phyloP scores from a whole-genome alignment of 2,797 vertebrate genomes.

The Rhynchotus rufescens region DNA sequence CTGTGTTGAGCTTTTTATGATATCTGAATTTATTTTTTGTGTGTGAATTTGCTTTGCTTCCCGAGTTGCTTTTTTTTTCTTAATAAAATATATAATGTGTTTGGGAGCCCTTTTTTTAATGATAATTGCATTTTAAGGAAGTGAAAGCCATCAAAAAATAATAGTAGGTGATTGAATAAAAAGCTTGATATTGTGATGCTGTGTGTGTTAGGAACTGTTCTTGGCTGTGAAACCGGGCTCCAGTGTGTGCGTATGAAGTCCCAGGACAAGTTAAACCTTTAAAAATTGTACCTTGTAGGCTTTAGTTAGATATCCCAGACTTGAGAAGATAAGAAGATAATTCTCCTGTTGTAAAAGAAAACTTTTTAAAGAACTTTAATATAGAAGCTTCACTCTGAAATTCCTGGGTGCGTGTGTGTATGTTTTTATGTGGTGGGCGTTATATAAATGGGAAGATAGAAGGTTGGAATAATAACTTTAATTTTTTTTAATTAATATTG shows the following conservation, averaged over 20 bases:
- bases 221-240: not conserved
- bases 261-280: not conserved
- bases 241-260: not conserved
- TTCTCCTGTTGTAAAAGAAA: not conserved
- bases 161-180: not conserved
- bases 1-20: not conserved
- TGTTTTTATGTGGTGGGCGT: not conserved
- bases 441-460: not conserved
- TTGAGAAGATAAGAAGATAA: not conserved
- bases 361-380: not conserved
- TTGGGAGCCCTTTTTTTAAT: not conserved
- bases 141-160: not conserved
- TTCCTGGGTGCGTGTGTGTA: not conserved
- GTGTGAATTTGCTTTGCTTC: not conserved
- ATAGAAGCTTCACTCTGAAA: not conserved
- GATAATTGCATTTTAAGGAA: not conserved
- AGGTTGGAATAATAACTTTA: not conserved
- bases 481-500: not conserved
- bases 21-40: not conserved
- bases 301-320: not conserved
- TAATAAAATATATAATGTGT: not conserved
- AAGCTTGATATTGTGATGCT: not conserved
- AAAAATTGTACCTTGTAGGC: not conserved
- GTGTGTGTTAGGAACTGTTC: not conserved
- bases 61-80: not conserved